Percentiles rank a stretch among this genome's conserved stretches.
Conservation (phyloP, 2,888 invertebrate species). For the Acrobasis suavella region DNA sequence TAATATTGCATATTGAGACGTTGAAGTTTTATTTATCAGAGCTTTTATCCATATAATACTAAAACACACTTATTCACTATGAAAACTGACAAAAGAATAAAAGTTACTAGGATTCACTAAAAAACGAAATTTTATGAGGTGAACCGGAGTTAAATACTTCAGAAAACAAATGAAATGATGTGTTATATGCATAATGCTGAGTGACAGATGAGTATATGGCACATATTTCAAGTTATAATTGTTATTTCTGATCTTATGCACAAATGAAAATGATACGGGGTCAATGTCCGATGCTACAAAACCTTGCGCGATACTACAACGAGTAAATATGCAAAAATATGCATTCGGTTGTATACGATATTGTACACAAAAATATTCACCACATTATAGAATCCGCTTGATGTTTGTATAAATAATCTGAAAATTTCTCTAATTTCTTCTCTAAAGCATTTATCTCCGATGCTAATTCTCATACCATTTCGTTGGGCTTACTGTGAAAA, state of each 20-base stretch:
- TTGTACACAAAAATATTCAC: constrained; percentile 49
- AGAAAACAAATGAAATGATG: constrained; percentile 41
- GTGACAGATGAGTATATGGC: constrained; percentile 26
- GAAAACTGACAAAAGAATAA: constrained; percentile 27
- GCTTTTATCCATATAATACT: constrained; percentile 25
- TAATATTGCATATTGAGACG: constrained; percentile 79
- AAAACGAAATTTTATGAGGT: constrained; percentile 17
- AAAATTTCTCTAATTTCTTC: constrained; percentile 75
- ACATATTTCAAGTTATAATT: constrained; percentile 6
- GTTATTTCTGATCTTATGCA: no score
- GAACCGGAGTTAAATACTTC: constrained; percentile 61
- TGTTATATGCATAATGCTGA: constrained; percentile 1
- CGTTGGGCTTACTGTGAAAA: constrained; percentile 72
- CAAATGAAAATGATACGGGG: no score
- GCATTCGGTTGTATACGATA: neutral
- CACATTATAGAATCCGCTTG: constrained; percentile 84
- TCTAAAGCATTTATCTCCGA: constrained; percentile 81
- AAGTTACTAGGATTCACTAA: constrained; percentile 31
- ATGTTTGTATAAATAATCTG: constrained; percentile 76
- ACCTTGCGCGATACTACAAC: no score
- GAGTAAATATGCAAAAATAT: neutral
- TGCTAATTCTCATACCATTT: constrained; percentile 81
- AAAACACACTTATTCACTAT: constrained; percentile 26
- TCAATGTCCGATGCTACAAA: no score
- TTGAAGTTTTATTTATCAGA: constrained; percentile 51